phyloP scores from a whole-genome alignment of 2,888 invertebrate genomes.

The Hylaea fasciaria region DNA sequence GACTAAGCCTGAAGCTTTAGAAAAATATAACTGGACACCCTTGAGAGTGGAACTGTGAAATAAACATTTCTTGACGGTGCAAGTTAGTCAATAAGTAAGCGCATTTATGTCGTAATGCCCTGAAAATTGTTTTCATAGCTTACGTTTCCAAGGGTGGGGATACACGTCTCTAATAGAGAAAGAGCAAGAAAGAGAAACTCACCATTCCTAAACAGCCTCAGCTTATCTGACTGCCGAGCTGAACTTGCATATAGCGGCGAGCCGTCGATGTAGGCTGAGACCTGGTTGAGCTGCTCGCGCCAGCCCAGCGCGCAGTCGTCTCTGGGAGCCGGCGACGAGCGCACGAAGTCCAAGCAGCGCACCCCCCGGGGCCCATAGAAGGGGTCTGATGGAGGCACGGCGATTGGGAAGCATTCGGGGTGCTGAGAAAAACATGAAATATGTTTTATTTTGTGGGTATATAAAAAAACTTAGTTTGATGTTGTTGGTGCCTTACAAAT shows the following conservation, averaged over 20 bases:
- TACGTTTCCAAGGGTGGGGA: too few relatives aligned
- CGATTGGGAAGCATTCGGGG: conserved; percentile 94
- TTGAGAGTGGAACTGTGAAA: too few relatives aligned
- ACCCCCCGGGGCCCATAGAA: conserved; percentile 89
- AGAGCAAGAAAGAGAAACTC: conserved; percentile 28
- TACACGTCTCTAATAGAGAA: too few relatives aligned
- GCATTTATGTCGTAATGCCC: too few relatives aligned
- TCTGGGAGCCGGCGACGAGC: conserved; percentile 92
- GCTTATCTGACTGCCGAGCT: conserved; percentile 88
- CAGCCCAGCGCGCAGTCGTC: conserved; percentile 92
- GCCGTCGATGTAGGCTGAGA: conserved; percentile 92
- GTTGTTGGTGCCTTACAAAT: too few relatives aligned
- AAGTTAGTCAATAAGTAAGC: too few relatives aligned
- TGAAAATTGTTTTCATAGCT: too few relatives aligned
- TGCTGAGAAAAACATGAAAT: conserved; percentile 81
- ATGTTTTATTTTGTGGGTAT: too few relatives aligned
- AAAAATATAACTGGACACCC: too few relatives aligned
- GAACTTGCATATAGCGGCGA: conserved; percentile 93
- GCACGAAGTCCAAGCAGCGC: conserved; percentile 91
- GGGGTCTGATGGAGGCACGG: conserved; percentile 89
- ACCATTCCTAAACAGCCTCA: conserved; percentile 91
- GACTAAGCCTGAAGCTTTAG: too few relatives aligned
- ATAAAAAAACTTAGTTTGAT: too few relatives aligned
- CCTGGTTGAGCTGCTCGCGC: conserved; percentile 93
- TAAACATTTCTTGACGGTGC: too few relatives aligned